Base-by-base conservation (phyloP, 2,888 invertebrate genomes). In the Drosophila limbata region DNA sequence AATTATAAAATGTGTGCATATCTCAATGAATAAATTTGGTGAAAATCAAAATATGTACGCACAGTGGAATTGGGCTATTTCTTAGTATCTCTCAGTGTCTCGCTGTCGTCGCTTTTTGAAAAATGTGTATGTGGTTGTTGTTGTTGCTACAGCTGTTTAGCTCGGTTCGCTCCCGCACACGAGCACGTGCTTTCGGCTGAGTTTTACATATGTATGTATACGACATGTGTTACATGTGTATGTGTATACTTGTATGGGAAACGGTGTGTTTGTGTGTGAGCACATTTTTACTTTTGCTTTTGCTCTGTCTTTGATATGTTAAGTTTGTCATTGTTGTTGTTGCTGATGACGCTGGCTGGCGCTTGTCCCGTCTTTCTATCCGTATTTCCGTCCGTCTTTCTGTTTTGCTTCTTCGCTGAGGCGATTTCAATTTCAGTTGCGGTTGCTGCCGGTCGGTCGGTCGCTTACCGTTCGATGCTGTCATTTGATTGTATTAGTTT, bases 381-480 rank as follows among this genome's bases (percentile, higher is more conserved):
- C 28, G 28, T 28, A 8, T 28, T 28, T 28, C 28, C 28, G 28
- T 28, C 37, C 31, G 55, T 60, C 40, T 47, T 48, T 62, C 42
- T 59, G 45, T 47, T 47, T 64, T 64, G 45, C 47, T 53, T 47
- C 17, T 51, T 21, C 44, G 45, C 19, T 57, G 44, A 57, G 53
- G 45, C 50, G 33, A 69, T 72, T 77, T 73, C 44, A 57, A 69
- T 72, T 77, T 73, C 44, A 53, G 64, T 76, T 77, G 55, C 48
- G 53, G 39, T 47, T 42, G 55, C 44, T 65, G 44, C 17, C 63
- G 42, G 31, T 40, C 51, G 60, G 40, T 19, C 44, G 47, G 60
- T 37, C 52, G 59, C 33, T 68, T 21, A 42, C 42, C 28, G 40
- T 56, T 63, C 39, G 50, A 68, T 66, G 66, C 70, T 69, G 73